Conservation (phyloP, 2,797 vertebrate genomes). For the Circus cinereus region DNA sequence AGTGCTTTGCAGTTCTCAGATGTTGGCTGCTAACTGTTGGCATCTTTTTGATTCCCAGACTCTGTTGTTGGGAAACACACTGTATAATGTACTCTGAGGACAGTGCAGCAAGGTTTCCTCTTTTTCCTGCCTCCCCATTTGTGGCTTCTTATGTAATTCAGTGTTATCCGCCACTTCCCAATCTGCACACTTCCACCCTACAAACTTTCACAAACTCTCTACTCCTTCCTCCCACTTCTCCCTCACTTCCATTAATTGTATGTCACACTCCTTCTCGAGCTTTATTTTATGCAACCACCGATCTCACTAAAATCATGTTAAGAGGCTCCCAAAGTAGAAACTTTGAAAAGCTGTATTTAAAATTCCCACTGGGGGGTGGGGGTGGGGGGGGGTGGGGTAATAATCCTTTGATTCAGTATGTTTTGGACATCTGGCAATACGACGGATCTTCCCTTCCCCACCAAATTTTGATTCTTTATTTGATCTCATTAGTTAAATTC, state of each 20-base stretch:
- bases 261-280: background rate
- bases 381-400: too few relatives aligned
- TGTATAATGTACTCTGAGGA: background rate
- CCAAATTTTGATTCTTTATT: slow-evolving; percentile 53
- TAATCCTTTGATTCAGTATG: background rate
- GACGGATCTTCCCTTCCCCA: background rate
- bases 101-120: background rate
- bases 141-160: background rate
- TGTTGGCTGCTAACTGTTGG: background rate
- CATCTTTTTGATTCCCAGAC: background rate
- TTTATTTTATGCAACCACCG: background rate
- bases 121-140: background rate
- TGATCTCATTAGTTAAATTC: slow-evolving; percentile 59
- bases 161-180: background rate
- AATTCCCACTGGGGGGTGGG: background rate
- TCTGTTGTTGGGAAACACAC: background rate
- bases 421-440: background rate
- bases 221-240: background rate
- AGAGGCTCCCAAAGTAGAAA: background rate
- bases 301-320: background rate
- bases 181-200: background rate
- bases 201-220: background rate
- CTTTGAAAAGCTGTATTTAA: slow-evolving; percentile 14
- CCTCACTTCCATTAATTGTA: background rate
- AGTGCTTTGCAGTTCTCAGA: background rate